phyloP scores from a whole-genome alignment of 2,797 vertebrate species.

The Paramormyrops hopkinsi region DNA sequence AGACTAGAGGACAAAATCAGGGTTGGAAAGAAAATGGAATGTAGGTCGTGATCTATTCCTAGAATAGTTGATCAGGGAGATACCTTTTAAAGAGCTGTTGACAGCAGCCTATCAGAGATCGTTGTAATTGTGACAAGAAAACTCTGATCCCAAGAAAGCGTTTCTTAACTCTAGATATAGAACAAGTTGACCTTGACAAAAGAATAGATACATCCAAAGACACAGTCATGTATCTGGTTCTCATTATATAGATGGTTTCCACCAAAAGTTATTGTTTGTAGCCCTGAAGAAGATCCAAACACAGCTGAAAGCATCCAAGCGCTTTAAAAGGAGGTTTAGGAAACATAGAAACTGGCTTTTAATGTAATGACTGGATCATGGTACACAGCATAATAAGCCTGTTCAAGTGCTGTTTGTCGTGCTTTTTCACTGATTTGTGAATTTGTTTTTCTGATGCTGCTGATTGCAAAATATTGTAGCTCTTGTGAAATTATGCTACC shows the following conservation, averaged over 20 bases:
- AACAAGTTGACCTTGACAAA: neutral
- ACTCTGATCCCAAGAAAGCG: neutral
- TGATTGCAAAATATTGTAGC: slow-evolving; percentile 9
- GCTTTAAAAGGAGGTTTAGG: neutral
- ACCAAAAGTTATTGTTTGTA: neutral
- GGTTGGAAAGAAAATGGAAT: slow-evolving; percentile 6
- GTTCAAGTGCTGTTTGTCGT: neutral
- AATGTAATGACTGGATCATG: neutral
- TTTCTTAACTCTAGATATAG: neutral
- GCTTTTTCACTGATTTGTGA: neutral
- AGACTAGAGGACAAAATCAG: neutral
- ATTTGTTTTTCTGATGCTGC: neutral
- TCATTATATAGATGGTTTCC: neutral
- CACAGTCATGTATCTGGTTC: neutral
- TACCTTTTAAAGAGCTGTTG: neutral
- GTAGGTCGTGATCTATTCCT: slow-evolving; percentile 5
- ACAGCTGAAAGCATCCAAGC: neutral
- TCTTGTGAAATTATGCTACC: neutral
- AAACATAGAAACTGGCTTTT: neutral
- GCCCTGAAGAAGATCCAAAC: neutral
- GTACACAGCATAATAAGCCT: neutral
- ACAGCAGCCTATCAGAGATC: neutral
- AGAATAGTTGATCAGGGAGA: neutral
- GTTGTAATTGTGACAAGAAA: neutral
- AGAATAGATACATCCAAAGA: neutral